A percentile compares a stretch with the other conserved stretches of the same genome.
phyloP scores from a whole-genome alignment of 1,140 invertebrate species.

The Drosophila ambigua region DNA sequence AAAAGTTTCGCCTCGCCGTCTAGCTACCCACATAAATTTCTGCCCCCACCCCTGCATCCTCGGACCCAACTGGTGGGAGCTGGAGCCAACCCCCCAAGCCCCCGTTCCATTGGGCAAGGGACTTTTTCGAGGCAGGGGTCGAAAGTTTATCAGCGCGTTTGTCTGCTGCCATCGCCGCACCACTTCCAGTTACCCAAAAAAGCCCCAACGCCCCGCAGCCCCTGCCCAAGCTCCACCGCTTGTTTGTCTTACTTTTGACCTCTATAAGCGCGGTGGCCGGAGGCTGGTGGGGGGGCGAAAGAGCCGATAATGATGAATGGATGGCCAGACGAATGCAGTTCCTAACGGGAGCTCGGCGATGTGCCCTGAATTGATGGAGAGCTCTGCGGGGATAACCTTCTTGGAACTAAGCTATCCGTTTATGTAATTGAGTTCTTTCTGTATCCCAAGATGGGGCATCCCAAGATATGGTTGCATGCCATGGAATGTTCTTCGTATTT shows the following conservation, averaged over 20 bases:
- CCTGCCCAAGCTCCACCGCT: conserved; percentile 57
- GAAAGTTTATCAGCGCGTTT: conserved; percentile 77
- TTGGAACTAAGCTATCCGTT: too few relatives aligned
- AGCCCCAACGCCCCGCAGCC: conserved; percentile 27
- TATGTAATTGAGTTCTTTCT: neutral
- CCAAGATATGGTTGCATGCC: neutral
- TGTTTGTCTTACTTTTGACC: conserved; percentile 82
- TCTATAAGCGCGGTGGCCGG: conserved; percentile 64
- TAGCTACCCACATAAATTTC: conserved; percentile 76
- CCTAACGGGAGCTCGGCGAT: neutral
- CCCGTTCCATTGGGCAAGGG: conserved; percentile 22
- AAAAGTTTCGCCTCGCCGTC: conserved; percentile 76
- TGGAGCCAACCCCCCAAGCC: neutral
- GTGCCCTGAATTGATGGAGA: too few relatives aligned
- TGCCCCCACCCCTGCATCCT: neutral
- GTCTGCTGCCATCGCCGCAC: conserved; percentile 50
- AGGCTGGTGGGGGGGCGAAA: conserved; percentile 3
- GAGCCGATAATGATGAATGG: conserved; percentile 71
- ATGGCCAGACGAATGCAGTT: conserved; percentile 36
- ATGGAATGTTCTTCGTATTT: too few relatives aligned
- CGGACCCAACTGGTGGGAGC: too few relatives aligned
- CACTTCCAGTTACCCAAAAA: conserved; percentile 42
- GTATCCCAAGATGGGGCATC: too few relatives aligned
- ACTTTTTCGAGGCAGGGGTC: conserved; percentile 52
- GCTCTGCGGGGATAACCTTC: neutral